Conservation (phyloP, 37 sponge, comb jelly and placozoan genomes). For the Ianthella basta region DNA sequence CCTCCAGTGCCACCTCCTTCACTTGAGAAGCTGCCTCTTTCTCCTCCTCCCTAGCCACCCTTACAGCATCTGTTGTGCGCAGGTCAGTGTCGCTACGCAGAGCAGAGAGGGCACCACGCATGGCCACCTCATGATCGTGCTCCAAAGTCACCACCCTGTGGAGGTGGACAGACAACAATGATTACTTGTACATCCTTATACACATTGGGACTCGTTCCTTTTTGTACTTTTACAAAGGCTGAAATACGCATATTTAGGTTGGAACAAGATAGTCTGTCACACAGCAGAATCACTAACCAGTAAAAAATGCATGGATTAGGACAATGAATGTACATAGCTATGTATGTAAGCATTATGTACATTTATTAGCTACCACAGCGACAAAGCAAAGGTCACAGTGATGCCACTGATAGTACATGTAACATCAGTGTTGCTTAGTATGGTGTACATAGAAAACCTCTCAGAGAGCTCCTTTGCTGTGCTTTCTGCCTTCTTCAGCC, state of each 20-base stretch:
- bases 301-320: too few relatives aligned
- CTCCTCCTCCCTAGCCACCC: background rate
- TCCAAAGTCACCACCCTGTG: background rate
- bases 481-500: background rate
- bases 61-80: background rate
- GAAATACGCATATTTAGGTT: too few relatives aligned
- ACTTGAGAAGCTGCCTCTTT: background rate
- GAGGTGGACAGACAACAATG: background rate
- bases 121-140: constrained; percentile 17
- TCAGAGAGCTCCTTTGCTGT: background rate
- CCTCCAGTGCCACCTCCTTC: background rate
- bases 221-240: too few relatives aligned
- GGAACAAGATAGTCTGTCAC: too few relatives aligned
- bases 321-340: too few relatives aligned
- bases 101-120: constrained; percentile 10
- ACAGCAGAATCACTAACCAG: too few relatives aligned
- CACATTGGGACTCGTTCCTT: too few relatives aligned
- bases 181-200: background rate
- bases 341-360: too few relatives aligned
- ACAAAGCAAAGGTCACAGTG: too few relatives aligned
- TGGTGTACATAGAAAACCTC: background rate
- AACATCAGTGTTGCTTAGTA: too few relatives aligned
- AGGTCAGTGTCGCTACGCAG: background rate
- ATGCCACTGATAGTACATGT: too few relatives aligned
- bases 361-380: too few relatives aligned